Evolutionary conservation across 2,113 vertebrate genomes (phyloP).

Genomic region (Scomber japonicus): DNA sequence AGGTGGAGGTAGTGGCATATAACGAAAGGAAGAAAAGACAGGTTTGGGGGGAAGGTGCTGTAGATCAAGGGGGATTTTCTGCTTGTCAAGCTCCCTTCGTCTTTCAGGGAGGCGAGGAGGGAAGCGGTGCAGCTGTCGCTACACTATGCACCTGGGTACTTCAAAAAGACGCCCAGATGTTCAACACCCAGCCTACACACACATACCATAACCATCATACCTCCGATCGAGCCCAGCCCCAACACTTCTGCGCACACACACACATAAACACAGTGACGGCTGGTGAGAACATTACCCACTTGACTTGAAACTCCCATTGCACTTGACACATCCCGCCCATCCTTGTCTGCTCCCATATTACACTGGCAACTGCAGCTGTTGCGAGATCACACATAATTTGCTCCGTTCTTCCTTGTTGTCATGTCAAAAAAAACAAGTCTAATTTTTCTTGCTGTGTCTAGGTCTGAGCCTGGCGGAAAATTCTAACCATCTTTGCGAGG

Average conservation of each 20-base stretch:
- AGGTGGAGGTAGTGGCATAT: conserved; percentile 8
- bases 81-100: conserved; percentile 75
- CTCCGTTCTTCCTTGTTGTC: conserved; percentile 35
- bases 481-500: no score
- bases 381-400: conserved; percentile 46
- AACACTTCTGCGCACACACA: conserved; percentile 30
- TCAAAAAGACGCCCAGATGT: conserved; percentile 84
- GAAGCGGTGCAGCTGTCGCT: conserved; percentile 76
- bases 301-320: conserved; percentile 68
- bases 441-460: background rate
- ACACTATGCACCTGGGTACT: conserved; percentile 76
- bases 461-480: background rate
- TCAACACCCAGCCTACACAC: conserved; percentile 40
- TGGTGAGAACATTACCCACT: conserved; percentile 73
- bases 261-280: conserved; percentile 25
- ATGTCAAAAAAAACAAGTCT: background rate
- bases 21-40: conserved; percentile 18
- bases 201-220: conserved; percentile 5
- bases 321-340: conserved; percentile 65
- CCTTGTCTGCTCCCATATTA: conserved; percentile 50
- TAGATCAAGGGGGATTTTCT: conserved; percentile 73
- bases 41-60: conserved; percentile 16
- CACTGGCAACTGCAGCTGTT: conserved; percentile 62
- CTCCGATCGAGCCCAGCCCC: background rate
- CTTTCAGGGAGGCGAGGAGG: conserved; percentile 52